Evolutionary conservation across 2,888 invertebrate genomes (phyloP).

Genomic region (Rhagonycha lutea): DNA sequence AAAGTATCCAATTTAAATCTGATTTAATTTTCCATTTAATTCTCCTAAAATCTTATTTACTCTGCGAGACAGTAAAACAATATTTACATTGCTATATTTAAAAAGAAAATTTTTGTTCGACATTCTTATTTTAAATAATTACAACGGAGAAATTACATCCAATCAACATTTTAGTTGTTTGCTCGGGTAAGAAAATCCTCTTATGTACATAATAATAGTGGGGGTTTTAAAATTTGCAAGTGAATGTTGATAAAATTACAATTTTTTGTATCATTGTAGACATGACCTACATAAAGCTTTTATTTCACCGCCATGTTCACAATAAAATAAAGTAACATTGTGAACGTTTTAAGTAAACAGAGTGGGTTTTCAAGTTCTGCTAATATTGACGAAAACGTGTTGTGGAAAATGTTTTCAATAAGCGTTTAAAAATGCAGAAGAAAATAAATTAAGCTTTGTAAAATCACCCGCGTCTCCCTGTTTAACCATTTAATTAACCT

Average conservation of each 20-base stretch:
- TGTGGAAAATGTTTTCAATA: neutral
- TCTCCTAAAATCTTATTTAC: neutral
- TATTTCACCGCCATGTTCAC: neutral
- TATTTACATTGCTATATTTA: neutral
- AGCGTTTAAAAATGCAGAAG: neutral
- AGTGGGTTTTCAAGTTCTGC: neutral
- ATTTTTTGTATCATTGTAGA: neutral
- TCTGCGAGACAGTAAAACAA: neutral
- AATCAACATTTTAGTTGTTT: neutral
- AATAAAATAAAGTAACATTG: neutral
- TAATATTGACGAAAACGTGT: neutral
- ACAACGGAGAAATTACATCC: neutral
- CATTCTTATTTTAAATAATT: neutral
- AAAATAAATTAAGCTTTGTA: neutral
- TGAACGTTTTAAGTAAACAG: neutral
- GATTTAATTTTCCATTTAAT: slow-evolving; percentile 10
- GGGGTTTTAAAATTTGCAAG: neutral
- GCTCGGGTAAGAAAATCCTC: neutral
- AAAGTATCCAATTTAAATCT: slow-evolving; percentile 15
- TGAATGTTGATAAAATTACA: neutral
- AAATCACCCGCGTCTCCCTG: neutral
- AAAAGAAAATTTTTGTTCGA: neutral
- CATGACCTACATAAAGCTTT: neutral
- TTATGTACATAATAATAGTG: neutral
- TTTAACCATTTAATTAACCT: neutral